Percentiles rank a stretch among this genome's conserved stretches.
Conservation (phyloP, 2,113 vertebrate species). For the Sterna hirundo region DNA sequence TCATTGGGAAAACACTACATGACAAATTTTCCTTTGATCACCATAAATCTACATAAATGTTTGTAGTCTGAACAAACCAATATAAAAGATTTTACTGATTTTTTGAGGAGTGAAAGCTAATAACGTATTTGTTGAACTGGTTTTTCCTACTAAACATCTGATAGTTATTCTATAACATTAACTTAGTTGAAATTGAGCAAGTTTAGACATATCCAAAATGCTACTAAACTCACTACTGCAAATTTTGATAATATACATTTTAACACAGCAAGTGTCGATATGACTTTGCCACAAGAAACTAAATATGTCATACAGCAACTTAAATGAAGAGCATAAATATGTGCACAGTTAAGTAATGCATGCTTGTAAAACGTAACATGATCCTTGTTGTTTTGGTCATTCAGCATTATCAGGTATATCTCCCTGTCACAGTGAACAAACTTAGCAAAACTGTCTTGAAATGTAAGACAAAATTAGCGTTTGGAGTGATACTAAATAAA, state of each 20-base stretch:
- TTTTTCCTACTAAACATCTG: neutral
- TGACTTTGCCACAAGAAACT: neutral
- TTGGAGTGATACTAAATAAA: neutral
- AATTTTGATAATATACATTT: neutral
- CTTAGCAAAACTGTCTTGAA: neutral
- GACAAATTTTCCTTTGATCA: neutral
- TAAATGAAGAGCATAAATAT: neutral
- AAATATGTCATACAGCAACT: neutral
- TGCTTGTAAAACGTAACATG: neutral
- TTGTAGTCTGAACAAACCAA: conserved; percentile 23
- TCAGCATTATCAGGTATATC: neutral
- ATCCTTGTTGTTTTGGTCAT: neutral
- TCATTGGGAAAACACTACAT: neutral
- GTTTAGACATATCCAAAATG: neutral
- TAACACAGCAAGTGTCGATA: neutral
- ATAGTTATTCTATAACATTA: neutral
- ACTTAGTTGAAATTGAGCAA: neutral
- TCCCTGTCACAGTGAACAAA: neutral
- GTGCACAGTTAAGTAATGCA: neutral
- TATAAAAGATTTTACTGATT: neutral
- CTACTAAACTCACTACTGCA: neutral
- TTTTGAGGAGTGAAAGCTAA: neutral
- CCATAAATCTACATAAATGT: neutral
- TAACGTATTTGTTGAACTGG: neutral
- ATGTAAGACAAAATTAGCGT: neutral